Evolutionary conservation across 1,140 invertebrate genomes (phyloP).

Genomic region (Procambarus clarkii): DNA sequence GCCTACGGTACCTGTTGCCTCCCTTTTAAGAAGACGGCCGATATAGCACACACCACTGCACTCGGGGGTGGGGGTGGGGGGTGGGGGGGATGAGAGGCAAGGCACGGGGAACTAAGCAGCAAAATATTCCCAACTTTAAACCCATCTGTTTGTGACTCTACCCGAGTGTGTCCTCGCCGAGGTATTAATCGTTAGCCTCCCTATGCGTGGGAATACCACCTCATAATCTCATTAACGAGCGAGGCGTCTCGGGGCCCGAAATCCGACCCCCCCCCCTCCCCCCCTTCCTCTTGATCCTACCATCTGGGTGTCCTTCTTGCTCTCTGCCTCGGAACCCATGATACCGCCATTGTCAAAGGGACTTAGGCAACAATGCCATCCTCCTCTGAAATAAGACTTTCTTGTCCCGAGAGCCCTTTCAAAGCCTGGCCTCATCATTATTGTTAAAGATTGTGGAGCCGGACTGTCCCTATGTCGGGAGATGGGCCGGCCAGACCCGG

Average conservation of each 20-base stretch:
- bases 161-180: too few relatives aligned
- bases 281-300: not conserved
- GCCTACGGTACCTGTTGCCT: not conserved
- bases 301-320: constrained; percentile 3
- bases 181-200: too few relatives aligned
- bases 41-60: too few relatives aligned
- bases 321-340: constrained; percentile 25
- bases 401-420: constrained; percentile 42
- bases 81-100: too few relatives aligned
- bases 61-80: too few relatives aligned
- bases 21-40: too few relatives aligned
- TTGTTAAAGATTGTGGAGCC: constrained; percentile 58
- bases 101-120: too few relatives aligned
- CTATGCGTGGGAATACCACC: not conserved
- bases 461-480: not conserved
- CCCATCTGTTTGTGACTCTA: too few relatives aligned
- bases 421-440: constrained; percentile 50
- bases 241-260: not conserved
- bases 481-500: too few relatives aligned
- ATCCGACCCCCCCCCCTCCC: not conserved
- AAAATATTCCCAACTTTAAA: too few relatives aligned
- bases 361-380: constrained; percentile 58
- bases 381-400: constrained; percentile 49
- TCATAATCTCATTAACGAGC: constrained; percentile 1
- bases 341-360: constrained; percentile 57